These are phyloP conservation scores for Poicephalus meyeri DNA, from an alignment of 2,113 vertebrate genomes.

Conservation along the genomic window DNA sequence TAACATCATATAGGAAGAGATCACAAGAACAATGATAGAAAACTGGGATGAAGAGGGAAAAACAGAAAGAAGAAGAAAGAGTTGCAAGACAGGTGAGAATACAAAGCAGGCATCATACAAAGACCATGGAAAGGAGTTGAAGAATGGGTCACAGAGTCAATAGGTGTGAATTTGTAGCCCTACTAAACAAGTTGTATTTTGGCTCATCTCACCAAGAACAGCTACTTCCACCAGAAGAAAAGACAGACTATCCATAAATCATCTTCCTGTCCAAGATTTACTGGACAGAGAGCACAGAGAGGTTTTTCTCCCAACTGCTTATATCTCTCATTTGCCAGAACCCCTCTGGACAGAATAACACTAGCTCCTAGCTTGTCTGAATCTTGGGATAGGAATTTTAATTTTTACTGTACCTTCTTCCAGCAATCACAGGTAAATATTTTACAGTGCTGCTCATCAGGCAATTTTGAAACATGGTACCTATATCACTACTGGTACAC, in stretches of 20 bases:
- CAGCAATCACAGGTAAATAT: background rate
- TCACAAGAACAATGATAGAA: background rate
- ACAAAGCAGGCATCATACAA: background rate
- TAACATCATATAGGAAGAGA: background rate
- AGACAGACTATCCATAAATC: background rate
- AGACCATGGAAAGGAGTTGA: background rate
- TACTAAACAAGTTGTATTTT: background rate
- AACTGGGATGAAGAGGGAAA: background rate
- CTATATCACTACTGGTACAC: background rate
- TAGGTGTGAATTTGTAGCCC: background rate
- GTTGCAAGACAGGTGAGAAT: background rate
- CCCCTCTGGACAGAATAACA: background rate
- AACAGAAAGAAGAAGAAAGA: background rate
- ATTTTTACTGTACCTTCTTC: background rate
- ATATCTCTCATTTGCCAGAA: background rate
- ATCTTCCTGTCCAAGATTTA: background rate
- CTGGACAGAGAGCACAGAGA: background rate
- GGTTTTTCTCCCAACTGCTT: background rate
- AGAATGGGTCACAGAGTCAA: background rate
- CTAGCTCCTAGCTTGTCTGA: background rate
- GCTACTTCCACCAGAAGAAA: background rate
- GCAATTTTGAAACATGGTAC: background rate
- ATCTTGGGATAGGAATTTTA: background rate
- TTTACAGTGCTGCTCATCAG: background rate
- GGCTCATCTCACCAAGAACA: background rate